These are phyloP conservation scores for Indicator maculatus DNA, from an alignment of 2,113 vertebrate species.

Conservation along the genomic window DNA sequence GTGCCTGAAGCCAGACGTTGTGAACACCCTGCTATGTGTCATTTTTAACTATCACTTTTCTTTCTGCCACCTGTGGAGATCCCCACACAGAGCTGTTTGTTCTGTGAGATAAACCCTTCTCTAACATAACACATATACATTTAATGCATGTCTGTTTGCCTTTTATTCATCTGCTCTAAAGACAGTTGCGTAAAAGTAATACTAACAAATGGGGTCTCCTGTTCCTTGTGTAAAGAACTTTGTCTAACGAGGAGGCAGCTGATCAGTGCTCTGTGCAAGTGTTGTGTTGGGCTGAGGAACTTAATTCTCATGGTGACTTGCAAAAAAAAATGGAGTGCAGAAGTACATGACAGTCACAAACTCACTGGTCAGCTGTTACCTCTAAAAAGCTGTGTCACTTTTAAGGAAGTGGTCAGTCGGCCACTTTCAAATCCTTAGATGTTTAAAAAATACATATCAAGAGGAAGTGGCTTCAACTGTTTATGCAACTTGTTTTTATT, in stretches of 20 bases:
- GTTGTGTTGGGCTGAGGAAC: not conserved
- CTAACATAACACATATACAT: not conserved
- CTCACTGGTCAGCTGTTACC: not conserved
- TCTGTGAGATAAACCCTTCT: not conserved
- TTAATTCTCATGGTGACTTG: slow-evolving; percentile 30
- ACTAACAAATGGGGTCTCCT: not conserved
- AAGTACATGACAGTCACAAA: not conserved
- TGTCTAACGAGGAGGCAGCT: not conserved
- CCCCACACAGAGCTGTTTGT: not conserved
- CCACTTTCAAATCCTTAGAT: not conserved
- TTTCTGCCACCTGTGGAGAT: not conserved
- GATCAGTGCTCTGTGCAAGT: not conserved
- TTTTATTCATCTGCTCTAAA: not conserved
- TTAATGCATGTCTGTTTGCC: not conserved
- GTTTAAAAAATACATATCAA: not conserved
- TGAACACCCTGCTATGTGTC: not conserved
- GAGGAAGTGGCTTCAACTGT: not conserved
- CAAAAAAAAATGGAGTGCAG: not conserved
- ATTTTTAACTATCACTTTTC: not conserved
- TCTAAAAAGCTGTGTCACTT: not conserved
- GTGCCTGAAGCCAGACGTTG: not conserved
- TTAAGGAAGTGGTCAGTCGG: not conserved
- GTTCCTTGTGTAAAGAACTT: not conserved
- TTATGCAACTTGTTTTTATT: not conserved
- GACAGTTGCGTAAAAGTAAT: not conserved